Evolutionary conservation across 2,888 invertebrate genomes (phyloP).

Genomic region (Melikaiella ostensackeni): DNA sequence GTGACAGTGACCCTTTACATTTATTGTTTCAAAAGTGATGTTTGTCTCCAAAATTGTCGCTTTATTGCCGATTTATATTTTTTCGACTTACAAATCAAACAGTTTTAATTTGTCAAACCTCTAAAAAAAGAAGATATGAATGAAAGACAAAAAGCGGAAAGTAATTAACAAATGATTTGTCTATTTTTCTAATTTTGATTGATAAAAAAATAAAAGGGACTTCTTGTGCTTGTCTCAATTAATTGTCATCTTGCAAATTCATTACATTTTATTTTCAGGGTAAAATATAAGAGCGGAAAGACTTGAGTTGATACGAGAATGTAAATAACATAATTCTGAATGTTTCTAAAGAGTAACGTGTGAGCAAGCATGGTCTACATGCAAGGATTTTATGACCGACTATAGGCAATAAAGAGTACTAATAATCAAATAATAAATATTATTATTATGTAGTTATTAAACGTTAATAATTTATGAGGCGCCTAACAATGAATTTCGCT

Average conservation of each 20-base stretch:
- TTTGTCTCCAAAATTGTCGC: background rate
- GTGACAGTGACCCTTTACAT: conserved; percentile 3
- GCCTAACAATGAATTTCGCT: too few relatives aligned
- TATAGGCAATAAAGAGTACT: background rate
- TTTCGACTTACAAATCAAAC: background rate
- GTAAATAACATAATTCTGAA: background rate
- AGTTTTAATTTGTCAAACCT: background rate
- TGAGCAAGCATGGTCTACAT: background rate
- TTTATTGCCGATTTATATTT: background rate
- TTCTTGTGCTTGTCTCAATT: background rate
- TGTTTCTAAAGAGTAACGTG: background rate
- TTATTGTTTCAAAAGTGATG: background rate
- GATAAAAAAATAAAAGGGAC: background rate
- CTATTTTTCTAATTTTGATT: background rate
- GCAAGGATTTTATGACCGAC: background rate
- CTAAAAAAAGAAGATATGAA: background rate
- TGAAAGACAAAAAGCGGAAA: background rate
- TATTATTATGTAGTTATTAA: background rate
- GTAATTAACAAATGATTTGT: background rate
- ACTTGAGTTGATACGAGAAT: background rate
- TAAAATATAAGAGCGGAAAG: background rate
- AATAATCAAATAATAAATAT: background rate
- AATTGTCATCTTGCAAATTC: background rate
- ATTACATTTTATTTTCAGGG: background rate
- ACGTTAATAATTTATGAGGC: background rate